Evolutionary conservation across 2,113 vertebrate species (phyloP), one percentile per base, ranked within the genome.

Genomic region (Xiphophorus hellerii): DNA sequence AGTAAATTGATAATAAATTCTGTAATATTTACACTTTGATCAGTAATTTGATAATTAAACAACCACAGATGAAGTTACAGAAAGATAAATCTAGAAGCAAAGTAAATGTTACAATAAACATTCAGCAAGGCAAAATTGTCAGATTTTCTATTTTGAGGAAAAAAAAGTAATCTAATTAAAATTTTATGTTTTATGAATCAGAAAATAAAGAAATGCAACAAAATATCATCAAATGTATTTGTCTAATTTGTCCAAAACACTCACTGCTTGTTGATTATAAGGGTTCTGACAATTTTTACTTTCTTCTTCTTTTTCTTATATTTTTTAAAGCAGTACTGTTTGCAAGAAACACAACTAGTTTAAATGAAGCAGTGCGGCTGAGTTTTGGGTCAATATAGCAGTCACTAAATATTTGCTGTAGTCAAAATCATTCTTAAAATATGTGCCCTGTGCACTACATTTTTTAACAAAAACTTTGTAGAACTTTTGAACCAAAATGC

Each of bases 361-460:
- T 12, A 44, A 44, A 17, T 44, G 42, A 44, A 44, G 25, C 25
- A 63, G 25, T 29, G 29, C 33, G 13, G 62, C 64, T 73, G 62
- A 75, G 54, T 62, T 76, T 62, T 11, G 2, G 20, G 28, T 68
- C 14, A 29, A 48, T 20, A 1, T 17, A 76, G 27, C 10, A 51
- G 54, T 54, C 69, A 66, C 37, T 20, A 67, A 65, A 74, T 71
- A 6, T 9, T 66, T 11, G 10, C 28, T 37, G 17, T 22, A 15
- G 62, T 17, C 20, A 51, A 76, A 69, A 51, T 30, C 30, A 37
- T 9, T 54, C 39, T 69, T 77, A 13, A 66, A 67, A 22, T 31
- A 25, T 74, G 67, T 64, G 42, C 69, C 35, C 65, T 58, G 28
- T 17, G 20, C 15, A 48, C 44, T 20, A 28, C 3, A 61, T 61